A percentile compares a stretch with the other conserved stretches of the same genome.
phyloP scores from a whole-genome alignment of 2,113 vertebrate genomes.

The Protobothrops mucrosquamatus region DNA sequence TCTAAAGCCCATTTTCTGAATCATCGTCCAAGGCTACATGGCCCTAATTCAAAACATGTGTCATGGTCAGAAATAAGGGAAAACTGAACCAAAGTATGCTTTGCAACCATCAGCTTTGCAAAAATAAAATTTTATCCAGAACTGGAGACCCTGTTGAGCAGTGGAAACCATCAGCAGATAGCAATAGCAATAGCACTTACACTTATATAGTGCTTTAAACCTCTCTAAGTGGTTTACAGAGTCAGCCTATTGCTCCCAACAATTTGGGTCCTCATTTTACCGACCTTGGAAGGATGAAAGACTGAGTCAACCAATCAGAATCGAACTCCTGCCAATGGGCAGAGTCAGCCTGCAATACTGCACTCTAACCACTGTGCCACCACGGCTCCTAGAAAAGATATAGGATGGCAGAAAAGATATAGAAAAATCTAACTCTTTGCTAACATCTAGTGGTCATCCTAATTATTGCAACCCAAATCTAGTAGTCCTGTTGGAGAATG shows the following conservation, averaged over 20 bases:
- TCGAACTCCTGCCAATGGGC: not conserved
- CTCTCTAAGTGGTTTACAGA: not conserved
- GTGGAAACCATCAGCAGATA: not conserved
- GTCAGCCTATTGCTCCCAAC: not conserved
- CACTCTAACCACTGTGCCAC: not conserved
- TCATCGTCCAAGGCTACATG: not conserved
- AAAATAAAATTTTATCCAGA: not conserved
- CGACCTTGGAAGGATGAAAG: too few relatives aligned
- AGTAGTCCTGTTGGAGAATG: not conserved
- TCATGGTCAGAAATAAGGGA: not conserved
- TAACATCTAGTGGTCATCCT: not conserved
- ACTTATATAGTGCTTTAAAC: not conserved
- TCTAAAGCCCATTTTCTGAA: not conserved
- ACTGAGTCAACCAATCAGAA: not conserved
- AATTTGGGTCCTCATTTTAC: not conserved
- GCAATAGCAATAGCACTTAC: not conserved
- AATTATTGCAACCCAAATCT: not conserved
- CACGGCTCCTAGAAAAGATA: not conserved
- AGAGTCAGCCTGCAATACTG: not conserved
- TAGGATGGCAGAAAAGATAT: not conserved
- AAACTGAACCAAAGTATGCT: not conserved
- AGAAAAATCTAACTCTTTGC: not conserved
- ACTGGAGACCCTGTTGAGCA: not conserved
- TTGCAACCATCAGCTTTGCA: not conserved
- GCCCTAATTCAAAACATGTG: not conserved